phyloP scores from a whole-genome alignment of 1,140 invertebrate species.

The honey bee (Apis mellifera) region DNA sequence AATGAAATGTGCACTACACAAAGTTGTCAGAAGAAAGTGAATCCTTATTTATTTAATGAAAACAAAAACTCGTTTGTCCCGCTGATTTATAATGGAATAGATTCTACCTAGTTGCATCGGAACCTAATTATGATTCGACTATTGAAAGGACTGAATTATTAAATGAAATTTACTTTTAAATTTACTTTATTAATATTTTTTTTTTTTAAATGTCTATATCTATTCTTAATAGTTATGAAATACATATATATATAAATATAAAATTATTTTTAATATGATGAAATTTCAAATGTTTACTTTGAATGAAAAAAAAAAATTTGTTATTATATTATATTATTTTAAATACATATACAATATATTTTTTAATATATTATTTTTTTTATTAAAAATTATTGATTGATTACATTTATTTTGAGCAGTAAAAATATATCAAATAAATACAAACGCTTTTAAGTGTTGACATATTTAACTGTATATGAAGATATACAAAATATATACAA shows the following conservation, averaged over 20 bases:
- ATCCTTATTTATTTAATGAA: background rate
- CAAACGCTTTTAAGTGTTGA: conserved; percentile 9
- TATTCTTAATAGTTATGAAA: background rate
- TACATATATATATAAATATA: background rate
- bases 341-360: conserved; percentile 9
- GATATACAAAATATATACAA: conserved; percentile 18
- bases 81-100: background rate
- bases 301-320: background rate
- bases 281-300: background rate
- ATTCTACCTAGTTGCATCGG: background rate
- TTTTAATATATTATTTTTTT: conserved; percentile 5
- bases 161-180: background rate
- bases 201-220: background rate
- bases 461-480: background rate
- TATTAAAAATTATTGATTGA: conserved; percentile 15
- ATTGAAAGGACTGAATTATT: background rate
- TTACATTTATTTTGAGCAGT: conserved; percentile 18
- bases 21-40: too few relatives aligned
- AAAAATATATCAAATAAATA: conserved; percentile 22
- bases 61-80: background rate
- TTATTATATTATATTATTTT: background rate
- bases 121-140: background rate
- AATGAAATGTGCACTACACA: background rate
- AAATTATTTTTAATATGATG: background rate
- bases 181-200: background rate